phyloP scores from a whole-genome alignment of 2,888 invertebrate genomes.

The Ceratothoa steindachneri region DNA sequence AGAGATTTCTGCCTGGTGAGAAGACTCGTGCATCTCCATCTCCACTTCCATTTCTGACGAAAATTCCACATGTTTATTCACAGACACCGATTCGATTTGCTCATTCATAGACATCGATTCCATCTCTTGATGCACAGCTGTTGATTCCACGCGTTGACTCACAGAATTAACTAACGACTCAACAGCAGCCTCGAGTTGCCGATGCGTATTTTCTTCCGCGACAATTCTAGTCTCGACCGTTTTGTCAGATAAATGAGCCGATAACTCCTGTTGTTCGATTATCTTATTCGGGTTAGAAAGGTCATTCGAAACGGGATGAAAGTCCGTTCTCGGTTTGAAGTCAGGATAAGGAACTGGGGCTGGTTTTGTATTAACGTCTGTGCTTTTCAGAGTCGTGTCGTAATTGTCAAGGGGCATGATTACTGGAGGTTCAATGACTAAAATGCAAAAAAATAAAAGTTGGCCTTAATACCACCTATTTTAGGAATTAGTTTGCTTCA shows the following conservation, averaged over 20 bases:
- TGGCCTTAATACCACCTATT: too few relatives aligned
- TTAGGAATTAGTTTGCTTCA: background rate
- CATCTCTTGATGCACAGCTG: background rate
- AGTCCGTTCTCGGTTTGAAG: background rate
- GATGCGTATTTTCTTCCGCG: background rate
- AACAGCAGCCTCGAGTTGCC: too few relatives aligned
- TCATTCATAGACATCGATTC: background rate
- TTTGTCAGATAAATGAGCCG: background rate
- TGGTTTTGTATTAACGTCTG: background rate
- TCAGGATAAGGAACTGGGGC: background rate
- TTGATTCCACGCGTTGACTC: background rate
- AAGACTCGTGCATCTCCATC: background rate
- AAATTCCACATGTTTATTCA: background rate
- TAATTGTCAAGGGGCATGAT: background rate
- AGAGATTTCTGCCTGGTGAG: background rate
- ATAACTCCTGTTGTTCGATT: background rate
- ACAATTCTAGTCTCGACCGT: background rate
- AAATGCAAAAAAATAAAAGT: background rate
- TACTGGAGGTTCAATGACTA: background rate
- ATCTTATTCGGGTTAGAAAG: background rate
- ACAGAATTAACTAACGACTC: background rate
- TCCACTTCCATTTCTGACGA: background rate
- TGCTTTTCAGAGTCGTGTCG: background rate
- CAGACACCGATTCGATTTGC: background rate
- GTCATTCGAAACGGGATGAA: background rate